Base-by-base conservation (phyloP, 2,797 vertebrate genomes). In the Dallia pectoralis region DNA sequence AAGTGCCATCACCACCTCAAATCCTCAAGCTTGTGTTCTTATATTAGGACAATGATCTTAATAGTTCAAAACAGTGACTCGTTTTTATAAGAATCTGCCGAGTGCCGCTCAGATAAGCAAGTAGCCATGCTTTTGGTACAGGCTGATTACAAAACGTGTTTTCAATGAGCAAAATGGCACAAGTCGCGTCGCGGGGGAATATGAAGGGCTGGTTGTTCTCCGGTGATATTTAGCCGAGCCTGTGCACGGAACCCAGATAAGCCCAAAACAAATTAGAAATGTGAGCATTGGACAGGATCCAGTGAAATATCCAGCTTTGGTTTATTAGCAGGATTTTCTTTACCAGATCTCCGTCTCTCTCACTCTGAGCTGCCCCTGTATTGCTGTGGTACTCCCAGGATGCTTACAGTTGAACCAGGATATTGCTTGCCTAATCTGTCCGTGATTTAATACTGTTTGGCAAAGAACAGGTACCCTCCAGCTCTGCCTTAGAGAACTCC, bases 221-320 rank as follows among this genome's bases (percentile, higher is more conserved):
- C 36, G 63, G 27, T 64, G 76, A 83, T 81, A 75, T 74, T 81
- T 72, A 73, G 66, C 72, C 63, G 25, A 68, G 76, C 71, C 56
- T 74, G 85, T 88, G 87, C 87, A 87, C 83, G 85, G 86, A 89
- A 89, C 88, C 85, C 88, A 87, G 87, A 89, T 90, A 91, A 91
- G 90, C 88, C 88, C 86, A 89, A 90, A 91, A 91, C 89, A 87
- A 93, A 92, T 93, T 91, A 90, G 89, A 92, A 88, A 91, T 91
- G 87, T 88, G 84, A 91, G 86, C 87, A 79, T 70, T 90, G 90
- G 90, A 91, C 85, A 86, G 87, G 81, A 86, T 90, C 87, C 90
- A 90, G 88, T 87, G 82, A 90, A 91, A 91, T 87, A 89, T 86
- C 85, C 89, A 88, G 87, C 86, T 86, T 88, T 83, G 53, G 62